Evolutionary conservation across 2,113 vertebrate species (phyloP), one percentile per base, ranked within the genome.

Genomic region (Tonatia bakeri): DNA sequence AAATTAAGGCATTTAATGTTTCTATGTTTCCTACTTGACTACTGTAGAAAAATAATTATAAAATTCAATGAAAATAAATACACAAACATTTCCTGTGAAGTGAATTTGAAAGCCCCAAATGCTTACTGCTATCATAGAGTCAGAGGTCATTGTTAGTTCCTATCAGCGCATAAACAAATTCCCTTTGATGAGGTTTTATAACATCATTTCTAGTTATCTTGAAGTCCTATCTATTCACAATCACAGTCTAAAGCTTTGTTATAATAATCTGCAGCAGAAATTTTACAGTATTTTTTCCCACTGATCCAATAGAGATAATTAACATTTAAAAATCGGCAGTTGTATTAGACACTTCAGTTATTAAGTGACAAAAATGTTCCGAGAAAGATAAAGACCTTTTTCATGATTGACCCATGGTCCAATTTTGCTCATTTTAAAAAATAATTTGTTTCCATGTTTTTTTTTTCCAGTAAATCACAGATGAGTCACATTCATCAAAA

Each of bases 401-500:
- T 97, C 54, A 96, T 95, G 92, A 96, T 59, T 97, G 94, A 97
- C 79, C 94, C 90, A 0, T 98, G 93, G 90, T 89, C 87, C 83
- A 91, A 94, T 98, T 97, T 96, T 96, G 5, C 43, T 96, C 86
- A 50, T 97, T 81, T 97, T 96, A 33, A 87, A 93, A 93, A 10
- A 0, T 97, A 96, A 97, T 97, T 79, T 90, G 93, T 98, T 97
- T 98, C 88, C 6, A 0, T 96, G 65, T 90, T 94, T 38, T 96
- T 80, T 91, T 95, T 96, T 80, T 91, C 94, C 90, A 97, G 83
- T 97, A 97, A 96, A 97, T 96, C 95, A 84, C 38, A 97, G 96
- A 97, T 96, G 36, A 96, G 83, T 98, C 85, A 96, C 90, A 97
- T 97, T 98, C 89, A 96, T 98, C 93, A 97, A 94, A 98, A 97